These are phyloP conservation scores for Sanderia malayensis DNA, from an alignment of 30 jellyfish, hydroid and myxozoan species.

Conservation along the genomic window DNA sequence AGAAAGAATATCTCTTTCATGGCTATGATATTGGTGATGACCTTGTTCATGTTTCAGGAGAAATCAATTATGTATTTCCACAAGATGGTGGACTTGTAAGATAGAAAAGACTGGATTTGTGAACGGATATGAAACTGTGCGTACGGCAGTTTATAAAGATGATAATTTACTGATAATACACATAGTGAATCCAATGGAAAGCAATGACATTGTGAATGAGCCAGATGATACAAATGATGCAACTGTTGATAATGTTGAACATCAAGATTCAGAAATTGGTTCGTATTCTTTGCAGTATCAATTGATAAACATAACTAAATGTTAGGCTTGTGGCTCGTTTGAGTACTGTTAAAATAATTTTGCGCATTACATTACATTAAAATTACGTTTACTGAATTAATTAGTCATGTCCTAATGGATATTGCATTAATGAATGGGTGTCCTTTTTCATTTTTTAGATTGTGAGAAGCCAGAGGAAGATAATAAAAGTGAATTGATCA, in stretches of 20 bases:
- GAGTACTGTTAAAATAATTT: no score
- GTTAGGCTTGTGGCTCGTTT: no score
- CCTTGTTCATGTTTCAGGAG: slow-evolving; percentile 59
- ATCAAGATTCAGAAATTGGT: no score
- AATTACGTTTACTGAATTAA: no score
- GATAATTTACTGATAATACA: slow-evolving; percentile 34
- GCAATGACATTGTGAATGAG: no score
- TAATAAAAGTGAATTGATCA: background rate
- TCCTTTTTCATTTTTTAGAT: background rate
- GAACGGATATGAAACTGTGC: slow-evolving; percentile 44
- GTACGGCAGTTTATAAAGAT: slow-evolving; percentile 33
- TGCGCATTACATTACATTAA: no score
- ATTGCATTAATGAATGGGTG: no score
- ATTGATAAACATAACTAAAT: no score
- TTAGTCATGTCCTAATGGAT: no score
- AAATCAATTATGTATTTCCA: slow-evolving; percentile 56
- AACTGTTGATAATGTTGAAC: no score
- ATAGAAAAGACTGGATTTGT: slow-evolving; percentile 43
- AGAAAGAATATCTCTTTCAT: slow-evolving; percentile 50
- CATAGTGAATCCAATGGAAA: slow-evolving; percentile 33
- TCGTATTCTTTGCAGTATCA: no score
- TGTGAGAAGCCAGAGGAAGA: slow-evolving; percentile 18
- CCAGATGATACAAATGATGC: no score
- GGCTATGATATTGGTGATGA: slow-evolving; percentile 92
- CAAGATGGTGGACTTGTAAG: slow-evolving; percentile 49